These are phyloP conservation scores for Catharus bicknelli DNA, from an alignment of 2,113 vertebrate genomes.

Conservation along the genomic window DNA sequence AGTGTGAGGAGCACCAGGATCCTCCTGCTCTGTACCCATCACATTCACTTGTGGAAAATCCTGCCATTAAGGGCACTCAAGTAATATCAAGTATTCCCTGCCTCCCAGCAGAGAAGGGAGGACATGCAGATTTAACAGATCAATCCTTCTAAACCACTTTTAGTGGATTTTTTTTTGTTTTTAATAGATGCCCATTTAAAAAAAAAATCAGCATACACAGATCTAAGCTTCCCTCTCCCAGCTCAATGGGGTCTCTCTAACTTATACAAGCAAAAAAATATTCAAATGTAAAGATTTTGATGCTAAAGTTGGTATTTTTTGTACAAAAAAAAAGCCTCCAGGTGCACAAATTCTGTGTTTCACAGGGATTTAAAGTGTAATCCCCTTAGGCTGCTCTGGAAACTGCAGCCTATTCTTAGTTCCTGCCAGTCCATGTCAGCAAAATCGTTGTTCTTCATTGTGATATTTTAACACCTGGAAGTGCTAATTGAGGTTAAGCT, in stretches of 20 bases:
- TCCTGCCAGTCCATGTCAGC: conserved; percentile 23
- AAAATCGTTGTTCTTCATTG: conserved; percentile 6
- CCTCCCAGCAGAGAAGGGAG: neutral
- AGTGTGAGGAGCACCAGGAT: neutral
- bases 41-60: neutral
- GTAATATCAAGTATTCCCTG: neutral
- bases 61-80: neutral
- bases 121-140: neutral
- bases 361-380: conserved; percentile 12
- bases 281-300: neutral
- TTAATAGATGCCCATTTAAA: neutral
- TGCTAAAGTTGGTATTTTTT: neutral
- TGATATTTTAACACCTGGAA: conserved; percentile 8
- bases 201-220: neutral
- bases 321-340: neutral
- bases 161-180: neutral
- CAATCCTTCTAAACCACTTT: neutral
- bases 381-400: conserved; percentile 30
- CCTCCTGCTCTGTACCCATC: neutral
- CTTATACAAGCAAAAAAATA: neutral
- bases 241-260: neutral
- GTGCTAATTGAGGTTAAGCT: conserved; percentile 52
- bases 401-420: conserved; percentile 35
- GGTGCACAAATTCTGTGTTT: conserved; percentile 16
- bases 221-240: neutral